Conservation (phyloP, 2,797 vertebrate genomes). For the Lycodopsis pacificus region DNA sequence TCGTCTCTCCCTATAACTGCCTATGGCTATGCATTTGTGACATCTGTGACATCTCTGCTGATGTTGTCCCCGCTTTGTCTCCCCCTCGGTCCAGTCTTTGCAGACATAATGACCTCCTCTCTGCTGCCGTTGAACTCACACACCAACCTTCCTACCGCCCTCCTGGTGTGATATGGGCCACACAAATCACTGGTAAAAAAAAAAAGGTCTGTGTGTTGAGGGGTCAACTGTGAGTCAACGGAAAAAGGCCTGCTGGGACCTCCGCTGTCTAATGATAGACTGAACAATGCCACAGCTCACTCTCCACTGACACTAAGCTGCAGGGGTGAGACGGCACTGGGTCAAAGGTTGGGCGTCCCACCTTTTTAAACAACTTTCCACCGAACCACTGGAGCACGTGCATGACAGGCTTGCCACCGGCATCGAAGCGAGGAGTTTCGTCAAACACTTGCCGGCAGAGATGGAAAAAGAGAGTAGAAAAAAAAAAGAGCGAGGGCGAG, state of each 20-base stretch:
- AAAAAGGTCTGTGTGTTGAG: slow-evolving; percentile 28
- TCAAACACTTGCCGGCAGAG: slow-evolving; percentile 25
- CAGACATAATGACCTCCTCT: slow-evolving; percentile 37
- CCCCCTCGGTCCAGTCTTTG: slow-evolving; percentile 30
- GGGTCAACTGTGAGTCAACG: slow-evolving; percentile 63
- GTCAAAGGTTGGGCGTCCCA: slow-evolving; percentile 55
- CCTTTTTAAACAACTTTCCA: slow-evolving; percentile 61
- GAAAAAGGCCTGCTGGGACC: slow-evolving; percentile 56
- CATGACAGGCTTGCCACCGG: slow-evolving; percentile 17
- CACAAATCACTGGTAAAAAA: slow-evolving; percentile 41
- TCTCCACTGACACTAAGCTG: slow-evolving; percentile 55
- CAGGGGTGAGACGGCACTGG: slow-evolving; percentile 43
- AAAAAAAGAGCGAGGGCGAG: slow-evolving; percentile 36
- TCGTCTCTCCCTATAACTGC: slow-evolving; percentile 2
- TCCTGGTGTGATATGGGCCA: slow-evolving; percentile 33
- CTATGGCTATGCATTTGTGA: slow-evolving; percentile 46
- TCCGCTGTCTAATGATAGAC: slow-evolving; percentile 71
- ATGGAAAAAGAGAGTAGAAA: slow-evolving; percentile 25
- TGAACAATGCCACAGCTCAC: slow-evolving; percentile 52
- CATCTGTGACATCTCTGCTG: slow-evolving; percentile 56
- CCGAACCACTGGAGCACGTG: slow-evolving; percentile 28
- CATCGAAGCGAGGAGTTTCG: slow-evolving; percentile 5
- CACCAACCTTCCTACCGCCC: not conserved
- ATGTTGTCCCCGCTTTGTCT: slow-evolving; percentile 35
- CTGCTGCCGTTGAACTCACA: slow-evolving; percentile 34